Evolutionary conservation across 2,888 invertebrate genomes (phyloP).

Genomic region (Idaea aversata): DNA sequence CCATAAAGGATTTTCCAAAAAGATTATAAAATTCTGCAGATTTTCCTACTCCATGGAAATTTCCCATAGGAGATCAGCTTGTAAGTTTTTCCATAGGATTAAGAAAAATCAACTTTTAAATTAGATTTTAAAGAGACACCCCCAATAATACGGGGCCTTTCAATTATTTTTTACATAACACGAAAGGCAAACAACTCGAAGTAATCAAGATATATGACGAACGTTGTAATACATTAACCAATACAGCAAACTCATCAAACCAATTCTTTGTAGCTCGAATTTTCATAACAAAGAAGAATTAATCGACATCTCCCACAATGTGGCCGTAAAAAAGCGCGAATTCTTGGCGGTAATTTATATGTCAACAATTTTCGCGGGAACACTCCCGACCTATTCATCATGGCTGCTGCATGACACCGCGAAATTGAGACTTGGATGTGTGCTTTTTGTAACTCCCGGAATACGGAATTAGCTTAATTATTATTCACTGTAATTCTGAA

Average conservation of each 20-base stretch:
- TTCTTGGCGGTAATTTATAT: constrained; percentile 39
- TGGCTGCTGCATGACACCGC: constrained; percentile 28
- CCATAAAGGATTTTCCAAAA: background rate
- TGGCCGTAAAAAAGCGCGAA: constrained; percentile 26
- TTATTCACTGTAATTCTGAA: background rate
- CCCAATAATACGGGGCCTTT: too few species aligned
- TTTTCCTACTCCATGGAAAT: background rate
- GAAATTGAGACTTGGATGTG: constrained; percentile 26
- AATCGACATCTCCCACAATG: constrained; percentile 42
- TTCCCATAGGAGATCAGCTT: background rate
- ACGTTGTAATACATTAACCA: background rate
- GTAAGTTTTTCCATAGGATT: background rate
- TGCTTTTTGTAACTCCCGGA: constrained; percentile 26
- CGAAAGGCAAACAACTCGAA: background rate
- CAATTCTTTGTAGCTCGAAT: constrained; percentile 10
- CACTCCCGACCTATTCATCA: constrained; percentile 33
- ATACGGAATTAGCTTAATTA: constrained; percentile 24
- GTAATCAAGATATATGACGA: background rate
- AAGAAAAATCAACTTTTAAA: background rate
- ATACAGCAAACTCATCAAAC: background rate
- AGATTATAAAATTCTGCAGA: background rate
- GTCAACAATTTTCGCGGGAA: constrained; percentile 40
- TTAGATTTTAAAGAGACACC: background rate
- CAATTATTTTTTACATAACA: background rate
- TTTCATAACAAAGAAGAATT: constrained; percentile 33